Conservation (phyloP, 2,113 vertebrate genomes). For the Anolis sagrei region DNA sequence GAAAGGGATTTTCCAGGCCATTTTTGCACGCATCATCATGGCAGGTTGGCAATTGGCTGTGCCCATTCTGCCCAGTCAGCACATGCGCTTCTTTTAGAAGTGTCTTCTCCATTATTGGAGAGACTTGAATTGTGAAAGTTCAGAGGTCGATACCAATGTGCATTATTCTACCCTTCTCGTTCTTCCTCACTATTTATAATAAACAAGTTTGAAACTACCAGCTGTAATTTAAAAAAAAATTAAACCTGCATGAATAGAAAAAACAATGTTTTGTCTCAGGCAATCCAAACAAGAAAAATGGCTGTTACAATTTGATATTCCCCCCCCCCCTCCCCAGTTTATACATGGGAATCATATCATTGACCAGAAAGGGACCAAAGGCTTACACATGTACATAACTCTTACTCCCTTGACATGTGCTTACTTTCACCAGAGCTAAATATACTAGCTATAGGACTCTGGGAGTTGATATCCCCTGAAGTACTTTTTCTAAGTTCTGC, state of each 20-base stretch:
- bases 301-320: not conserved
- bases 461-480: too few relatives aligned
- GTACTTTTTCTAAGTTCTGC: too few relatives aligned
- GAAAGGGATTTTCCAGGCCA: conserved; percentile 16
- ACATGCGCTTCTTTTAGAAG: conserved; percentile 14
- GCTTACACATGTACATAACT: not conserved
- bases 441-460: too few relatives aligned
- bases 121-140: conserved; percentile 10
- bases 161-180: not conserved
- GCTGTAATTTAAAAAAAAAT: too few relatives aligned
- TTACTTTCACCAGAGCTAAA: not conserved
- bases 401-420: not conserved
- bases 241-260: too few relatives aligned
- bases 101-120: conserved; percentile 8
- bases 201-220: too few relatives aligned
- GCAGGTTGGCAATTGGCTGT: conserved; percentile 21
- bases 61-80: conserved; percentile 21
- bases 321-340: not conserved
- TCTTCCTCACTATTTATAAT: conserved; percentile 1
- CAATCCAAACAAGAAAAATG: not conserved
- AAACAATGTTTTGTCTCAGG: not conserved
- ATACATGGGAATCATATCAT: not conserved
- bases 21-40: conserved; percentile 27
- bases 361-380: not conserved
- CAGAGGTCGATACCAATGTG: not conserved